phyloP scores from a whole-genome alignment of 2,113 vertebrate genomes.

The Noturus placidus region DNA sequence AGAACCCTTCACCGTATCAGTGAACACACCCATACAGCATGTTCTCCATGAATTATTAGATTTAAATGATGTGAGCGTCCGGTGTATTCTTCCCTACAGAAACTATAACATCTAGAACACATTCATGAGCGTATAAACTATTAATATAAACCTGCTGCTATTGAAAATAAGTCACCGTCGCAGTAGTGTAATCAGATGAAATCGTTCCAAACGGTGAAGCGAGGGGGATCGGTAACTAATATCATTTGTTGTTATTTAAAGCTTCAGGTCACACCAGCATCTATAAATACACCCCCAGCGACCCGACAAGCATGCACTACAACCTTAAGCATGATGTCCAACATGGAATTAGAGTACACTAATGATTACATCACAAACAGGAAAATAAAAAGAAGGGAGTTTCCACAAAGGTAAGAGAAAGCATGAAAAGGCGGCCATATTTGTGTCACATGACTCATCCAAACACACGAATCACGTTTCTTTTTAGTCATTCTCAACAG shows the following conservation, averaged over 20 bases:
- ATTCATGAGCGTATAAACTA: neutral
- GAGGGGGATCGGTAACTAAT: slow-evolving; percentile 50
- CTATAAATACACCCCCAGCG: slow-evolving; percentile 64
- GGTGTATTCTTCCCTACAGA: neutral
- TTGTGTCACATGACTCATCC: neutral
- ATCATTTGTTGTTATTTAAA: slow-evolving; percentile 49
- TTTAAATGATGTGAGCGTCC: neutral
- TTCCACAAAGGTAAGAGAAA: neutral
- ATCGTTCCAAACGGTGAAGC: too few species aligned
- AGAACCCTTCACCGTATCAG: neutral
- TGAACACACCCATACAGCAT: neutral
- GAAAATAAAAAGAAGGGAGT: neutral
- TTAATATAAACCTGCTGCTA: neutral
- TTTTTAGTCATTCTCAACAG: neutral
- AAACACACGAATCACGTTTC: neutral
- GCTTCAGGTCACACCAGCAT: slow-evolving; percentile 58
- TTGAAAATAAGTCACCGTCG: neutral
- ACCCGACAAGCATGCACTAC: slow-evolving; percentile 60
- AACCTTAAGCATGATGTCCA: neutral
- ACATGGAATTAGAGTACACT: neutral
- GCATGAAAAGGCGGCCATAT: neutral
- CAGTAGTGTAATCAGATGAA: too few species aligned
- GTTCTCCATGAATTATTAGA: neutral
- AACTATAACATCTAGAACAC: neutral
- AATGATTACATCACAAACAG: neutral